These are phyloP conservation scores for Tryphoninae sp. DNA, from an alignment of 2,888 invertebrate species.

Conservation along the genomic window DNA sequence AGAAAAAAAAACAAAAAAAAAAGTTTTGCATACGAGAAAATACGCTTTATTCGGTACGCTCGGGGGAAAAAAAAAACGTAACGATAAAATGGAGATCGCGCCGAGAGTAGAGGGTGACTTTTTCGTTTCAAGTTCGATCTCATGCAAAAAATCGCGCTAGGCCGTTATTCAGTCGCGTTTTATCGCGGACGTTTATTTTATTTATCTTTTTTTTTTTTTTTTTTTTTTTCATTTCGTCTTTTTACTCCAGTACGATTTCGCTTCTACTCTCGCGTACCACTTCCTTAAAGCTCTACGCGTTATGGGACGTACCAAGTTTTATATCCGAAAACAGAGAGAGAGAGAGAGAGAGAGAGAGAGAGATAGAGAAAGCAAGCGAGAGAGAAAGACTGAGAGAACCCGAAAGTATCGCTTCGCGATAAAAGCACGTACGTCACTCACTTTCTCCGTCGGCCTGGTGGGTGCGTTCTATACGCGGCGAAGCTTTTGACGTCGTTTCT, in stretches of 20 bases:
- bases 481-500: constrained; percentile 33
- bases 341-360: background rate
- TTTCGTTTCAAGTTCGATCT: constrained; percentile 25
- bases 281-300: constrained; percentile 1
- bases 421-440: constrained; percentile 43
- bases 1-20: background rate
- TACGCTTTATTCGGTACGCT: background rate
- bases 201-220: background rate
- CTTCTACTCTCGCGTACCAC: background rate
- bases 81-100: background rate
- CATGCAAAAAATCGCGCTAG: background rate
- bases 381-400: background rate
- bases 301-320: constrained; percentile 35
- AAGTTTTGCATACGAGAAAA: background rate
- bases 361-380: too few species aligned
- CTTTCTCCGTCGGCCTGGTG: background rate
- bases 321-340: constrained; percentile 9
- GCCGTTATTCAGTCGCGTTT: constrained; percentile 23
- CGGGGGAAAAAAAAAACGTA: background rate
- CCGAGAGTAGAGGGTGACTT: background rate
- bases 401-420: constrained; percentile 28
- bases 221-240: background rate
- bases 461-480: background rate
- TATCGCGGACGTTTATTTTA: constrained; percentile 13
- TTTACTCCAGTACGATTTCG: constrained; percentile 19